phyloP scores from a whole-genome alignment of 2,113 vertebrate genomes.

The Camelus dromedarius region DNA sequence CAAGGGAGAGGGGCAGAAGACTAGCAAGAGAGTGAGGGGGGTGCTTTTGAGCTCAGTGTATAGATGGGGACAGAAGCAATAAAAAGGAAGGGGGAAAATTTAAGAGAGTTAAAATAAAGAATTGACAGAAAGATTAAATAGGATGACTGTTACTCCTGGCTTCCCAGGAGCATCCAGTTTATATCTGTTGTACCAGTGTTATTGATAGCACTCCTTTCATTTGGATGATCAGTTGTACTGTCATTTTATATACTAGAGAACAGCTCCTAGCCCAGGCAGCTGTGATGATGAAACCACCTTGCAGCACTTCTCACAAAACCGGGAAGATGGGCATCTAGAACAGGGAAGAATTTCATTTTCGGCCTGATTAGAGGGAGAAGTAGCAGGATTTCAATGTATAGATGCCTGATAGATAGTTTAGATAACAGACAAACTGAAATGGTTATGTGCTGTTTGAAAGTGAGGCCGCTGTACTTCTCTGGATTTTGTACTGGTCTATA shows the following conservation, averaged over 20 bases:
- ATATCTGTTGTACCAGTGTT: background rate
- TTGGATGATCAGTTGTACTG: background rate
- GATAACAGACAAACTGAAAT: slow-evolving; percentile 1
- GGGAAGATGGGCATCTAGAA: background rate
- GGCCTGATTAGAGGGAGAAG: background rate
- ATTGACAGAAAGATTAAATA: background rate
- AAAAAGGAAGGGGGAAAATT: background rate
- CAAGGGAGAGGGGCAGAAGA: background rate
- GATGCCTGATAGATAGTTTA: background rate
- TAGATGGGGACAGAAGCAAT: background rate
- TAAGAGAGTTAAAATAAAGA: background rate
- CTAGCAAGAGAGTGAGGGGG: background rate
- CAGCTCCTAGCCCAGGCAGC: background rate
- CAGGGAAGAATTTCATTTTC: background rate
- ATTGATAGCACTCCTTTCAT: background rate
- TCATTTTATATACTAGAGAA: background rate
- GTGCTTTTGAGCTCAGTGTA: background rate
- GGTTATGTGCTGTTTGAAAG: background rate
- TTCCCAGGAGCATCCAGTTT: background rate
- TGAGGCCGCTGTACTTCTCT: background rate
- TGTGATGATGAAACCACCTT: background rate
- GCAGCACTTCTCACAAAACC: background rate
- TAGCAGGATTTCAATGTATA: background rate
- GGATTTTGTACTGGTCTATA: background rate
- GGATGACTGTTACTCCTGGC: background rate